Evolutionary conservation across 1,140 invertebrate genomes (phyloP), one percentile per base, ranked within the genome.

Genomic region (Cataglyphis hispanica): DNA sequence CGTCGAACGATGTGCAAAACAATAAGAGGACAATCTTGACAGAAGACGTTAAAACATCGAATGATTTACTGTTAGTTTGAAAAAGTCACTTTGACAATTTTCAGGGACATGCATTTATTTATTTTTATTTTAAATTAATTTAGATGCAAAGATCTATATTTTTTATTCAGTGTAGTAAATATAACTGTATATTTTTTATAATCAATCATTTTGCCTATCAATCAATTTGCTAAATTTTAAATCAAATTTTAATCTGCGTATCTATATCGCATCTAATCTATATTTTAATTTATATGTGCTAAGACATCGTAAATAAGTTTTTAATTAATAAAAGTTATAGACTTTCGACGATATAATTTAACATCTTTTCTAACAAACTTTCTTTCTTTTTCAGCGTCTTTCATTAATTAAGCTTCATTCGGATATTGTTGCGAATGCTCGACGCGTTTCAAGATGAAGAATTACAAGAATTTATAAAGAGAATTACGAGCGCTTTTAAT

Each of bases 331-430:
- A 70, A 81, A 81, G 58, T n/a, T 53, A 34, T 25, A 56, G 4
- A 56, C 5, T 37, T 10, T 1, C 56, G 0, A 6, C 19, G 25
- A 58, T 34, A 2, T 11, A 19, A 43, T 60, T 83, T 22, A 22
- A 50, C 22, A 70, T 53, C 5, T 40, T 58, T 25, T 25, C 11
- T 75, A 34, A 61, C 46, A 34, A 75, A 43, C 27, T 40, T 6
- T 56, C 40, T 22, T 16, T 46, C 11, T 2, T 2, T 1, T 31
- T n/a, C 3, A 50, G 22, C 13, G n/a, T 6, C 2, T 66, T 34
- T 46, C 22, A 43, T 19, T 66, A 80, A 80, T 69, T 40, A 80
- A 19, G 7, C n/a, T 69, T 80, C 19, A 37, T 50, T 77, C 5
- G 13, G 31, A 22, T 16, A 27, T 63, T 40, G 8, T 50, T 63